Evolutionary conservation across 1,140 invertebrate genomes (phyloP), one percentile per base, ranked within the genome.

Genomic region (Yoshiicerus persimilis): DNA sequence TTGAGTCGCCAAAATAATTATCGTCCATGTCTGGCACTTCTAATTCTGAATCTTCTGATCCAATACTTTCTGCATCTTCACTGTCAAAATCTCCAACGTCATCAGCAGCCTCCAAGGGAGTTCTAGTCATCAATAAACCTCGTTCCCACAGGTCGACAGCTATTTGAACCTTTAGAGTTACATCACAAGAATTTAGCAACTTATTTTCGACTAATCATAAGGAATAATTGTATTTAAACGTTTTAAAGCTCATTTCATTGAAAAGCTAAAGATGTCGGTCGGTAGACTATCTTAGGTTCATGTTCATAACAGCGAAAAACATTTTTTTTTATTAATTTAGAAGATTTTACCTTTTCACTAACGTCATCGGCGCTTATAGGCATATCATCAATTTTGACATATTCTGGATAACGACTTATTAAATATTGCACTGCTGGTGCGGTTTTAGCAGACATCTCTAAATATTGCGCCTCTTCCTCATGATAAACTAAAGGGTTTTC

Each of bases 401-500:
- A 98, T 0, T 95, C 92, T 2, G 97, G 97, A 93, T 97, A 98
- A 1, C 92, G 91, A 39, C 92, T 93, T 75, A 98, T 95, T 13
- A 99, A 93, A 64, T 93, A 93, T 91, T 96, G 94, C 23, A 98
- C 93, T 13, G 94, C 95, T 11, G 94, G 94, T 0, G 95, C 95
- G 89, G 95, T 92, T 4, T 94, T 93, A 34, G 93, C 92, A 38
- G 95, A 93, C 77, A 98, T 94, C 91, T 97, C 96, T 88, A 98
- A 92, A 92, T 93, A 97, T 89, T 96, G 95, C 32, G 95, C 92
- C 75, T 97, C 97, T 92, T 95, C 95, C 39, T 95, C 96, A 92
- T 97, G 96, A 92, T 97, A 98, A 89, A 96, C 94, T 89, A 96
- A 93, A 0, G 96, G 95, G 93, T 99, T 99, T 91, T 97, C 96